Evolutionary conservation across 2,888 invertebrate genomes (phyloP), one percentile per base, ranked within the genome.

Genomic region (Drosophila meridiana): DNA sequence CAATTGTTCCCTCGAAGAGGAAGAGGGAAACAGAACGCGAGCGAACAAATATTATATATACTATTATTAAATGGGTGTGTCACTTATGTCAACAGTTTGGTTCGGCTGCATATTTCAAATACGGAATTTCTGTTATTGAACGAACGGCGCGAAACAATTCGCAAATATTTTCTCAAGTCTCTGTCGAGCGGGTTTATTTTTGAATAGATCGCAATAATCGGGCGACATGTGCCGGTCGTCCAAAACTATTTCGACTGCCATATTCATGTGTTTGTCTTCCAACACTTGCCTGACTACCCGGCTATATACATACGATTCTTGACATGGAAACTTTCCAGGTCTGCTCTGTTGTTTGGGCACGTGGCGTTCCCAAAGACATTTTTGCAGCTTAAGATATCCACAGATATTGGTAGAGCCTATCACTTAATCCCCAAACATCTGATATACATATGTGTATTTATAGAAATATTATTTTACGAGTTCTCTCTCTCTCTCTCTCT

Each of bases 81-180:
- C 84, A 83, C 69, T 47, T 62, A 52, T 82, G 83, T 81, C 83
- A 80, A 83, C 74, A 82, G 13, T 32, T 50, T 42, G 42, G 2
- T 7, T 20, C 13, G 42, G 30, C 32, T 47, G 45, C 28, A 26
- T 69, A 68, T 76, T 58, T 70, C 32, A 63, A 73, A 81, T 72
- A 65, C 76, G 85, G 83, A 83, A 85, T 83, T 85, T 85, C 69
- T 72, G 80, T 71, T 80, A 77, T 79, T 74, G 64, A 59, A 42
- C 45, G 56, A 20, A 30, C n/a, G 34, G 36, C 60, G 36, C 60
- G 59, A 40, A 57, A 67, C 63, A 61, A 73, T 68, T 71, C 48
- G 69, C 63, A 82, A 76, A 74, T 78, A 82, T 82, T 82, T 76
- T 65, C 64, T 42, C 62, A 73, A 63, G 64, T 70, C 52, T 48